A percentile compares a stretch with the other conserved stretches of the same genome.
These are phyloP conservation scores for Dioctria rufipes DNA, from an alignment of 2,888 invertebrate species.

Conservation along the genomic window DNA sequence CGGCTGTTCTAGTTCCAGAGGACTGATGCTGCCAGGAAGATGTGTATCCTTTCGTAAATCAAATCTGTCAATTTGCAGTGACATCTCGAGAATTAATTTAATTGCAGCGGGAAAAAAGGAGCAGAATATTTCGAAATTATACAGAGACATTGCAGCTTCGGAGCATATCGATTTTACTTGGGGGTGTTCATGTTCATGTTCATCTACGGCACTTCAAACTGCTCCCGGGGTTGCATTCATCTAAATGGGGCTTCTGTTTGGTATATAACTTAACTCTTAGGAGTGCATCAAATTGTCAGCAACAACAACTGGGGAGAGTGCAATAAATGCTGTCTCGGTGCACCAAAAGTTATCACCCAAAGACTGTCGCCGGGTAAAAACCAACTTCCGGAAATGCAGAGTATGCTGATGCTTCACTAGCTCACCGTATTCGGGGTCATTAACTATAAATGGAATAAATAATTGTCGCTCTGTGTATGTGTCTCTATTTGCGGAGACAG, in stretches of 20 bases:
- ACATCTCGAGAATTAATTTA: constrained; percentile 9
- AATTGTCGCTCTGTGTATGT: background rate
- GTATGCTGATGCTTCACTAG: background rate
- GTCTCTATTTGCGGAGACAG: background rate
- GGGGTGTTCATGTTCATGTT: background rate
- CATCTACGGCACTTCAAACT: background rate
- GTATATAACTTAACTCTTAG: background rate
- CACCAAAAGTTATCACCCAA: background rate
- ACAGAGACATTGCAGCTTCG: background rate
- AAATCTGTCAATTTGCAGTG: constrained; percentile 10
- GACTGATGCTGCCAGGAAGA: background rate
- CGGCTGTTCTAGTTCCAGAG: background rate
- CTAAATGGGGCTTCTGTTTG: background rate
- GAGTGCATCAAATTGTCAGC: background rate
- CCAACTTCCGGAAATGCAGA: background rate
- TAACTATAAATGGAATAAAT: constrained; percentile 13
- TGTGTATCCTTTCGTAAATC: background rate
- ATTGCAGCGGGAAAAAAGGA: background rate
- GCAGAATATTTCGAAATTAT: background rate
- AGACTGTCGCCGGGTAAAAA: background rate
- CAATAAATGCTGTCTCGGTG: background rate
- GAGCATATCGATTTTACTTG: background rate
- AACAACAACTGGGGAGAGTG: background rate
- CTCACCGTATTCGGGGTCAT: background rate
- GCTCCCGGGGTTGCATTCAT: background rate